These are phyloP conservation scores for Nebria brevicollis DNA, from an alignment of 2,888 invertebrate genomes.

Conservation along the genomic window DNA sequence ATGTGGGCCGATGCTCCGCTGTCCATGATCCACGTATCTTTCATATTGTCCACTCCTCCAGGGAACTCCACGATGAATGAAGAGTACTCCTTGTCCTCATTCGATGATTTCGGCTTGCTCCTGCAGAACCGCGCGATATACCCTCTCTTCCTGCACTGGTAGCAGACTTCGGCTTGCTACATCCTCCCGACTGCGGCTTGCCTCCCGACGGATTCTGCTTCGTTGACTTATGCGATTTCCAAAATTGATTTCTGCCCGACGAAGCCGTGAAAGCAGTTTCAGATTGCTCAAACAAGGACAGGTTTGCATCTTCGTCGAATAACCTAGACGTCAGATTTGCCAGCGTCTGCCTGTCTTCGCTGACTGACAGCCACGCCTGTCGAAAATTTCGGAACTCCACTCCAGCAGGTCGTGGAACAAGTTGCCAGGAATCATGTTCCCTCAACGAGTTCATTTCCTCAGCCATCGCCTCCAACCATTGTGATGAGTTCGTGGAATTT, in stretches of 20 bases:
- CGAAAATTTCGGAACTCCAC: no score
- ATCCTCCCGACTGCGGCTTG: not conserved
- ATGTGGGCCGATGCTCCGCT: constrained; percentile 53
- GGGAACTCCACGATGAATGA: constrained; percentile 23
- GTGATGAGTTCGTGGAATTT: no score
- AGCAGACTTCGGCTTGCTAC: constrained; percentile 7
- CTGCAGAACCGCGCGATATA: constrained; percentile 42
- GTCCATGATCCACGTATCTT: constrained; percentile 51
- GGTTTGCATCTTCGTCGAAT: constrained; percentile 44
- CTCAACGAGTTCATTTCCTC: no score
- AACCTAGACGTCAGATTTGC: constrained; percentile 46
- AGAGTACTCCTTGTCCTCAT: constrained; percentile 18
- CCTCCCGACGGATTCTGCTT: not conserved
- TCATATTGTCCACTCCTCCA: constrained; percentile 13
- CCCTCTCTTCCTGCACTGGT: constrained; percentile 48
- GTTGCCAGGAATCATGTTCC: no score
- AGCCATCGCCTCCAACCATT: no score
- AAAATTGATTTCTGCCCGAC: constrained; percentile 7
- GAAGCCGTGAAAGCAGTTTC: constrained; percentile 33
- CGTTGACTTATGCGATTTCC: constrained; percentile 4
- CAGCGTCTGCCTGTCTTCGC: constrained; percentile 45
- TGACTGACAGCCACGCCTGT: constrained; percentile 39
- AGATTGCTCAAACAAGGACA: constrained; percentile 27
- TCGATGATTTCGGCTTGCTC: not conserved
- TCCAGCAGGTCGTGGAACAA: no score